phyloP scores from a whole-genome alignment of 1,140 invertebrate species.

The Palaemon carinicauda region DNA sequence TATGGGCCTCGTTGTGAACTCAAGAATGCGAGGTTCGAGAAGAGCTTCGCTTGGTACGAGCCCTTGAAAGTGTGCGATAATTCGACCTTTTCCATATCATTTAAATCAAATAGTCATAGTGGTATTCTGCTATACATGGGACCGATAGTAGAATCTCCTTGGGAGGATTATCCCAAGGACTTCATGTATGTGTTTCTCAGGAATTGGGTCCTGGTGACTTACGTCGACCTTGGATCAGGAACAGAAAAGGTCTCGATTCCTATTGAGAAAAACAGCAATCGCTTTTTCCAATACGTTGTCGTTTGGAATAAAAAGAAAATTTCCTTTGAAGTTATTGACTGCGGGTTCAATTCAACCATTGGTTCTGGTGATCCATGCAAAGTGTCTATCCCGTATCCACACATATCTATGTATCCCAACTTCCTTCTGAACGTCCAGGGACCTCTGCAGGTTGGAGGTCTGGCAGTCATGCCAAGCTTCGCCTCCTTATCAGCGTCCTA shows the following conservation, averaged over 20 bases:
- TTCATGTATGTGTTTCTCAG: constrained; percentile 88
- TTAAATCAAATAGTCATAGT: constrained; percentile 88
- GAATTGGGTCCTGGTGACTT: constrained; percentile 92
- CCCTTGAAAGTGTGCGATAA: constrained; percentile 94
- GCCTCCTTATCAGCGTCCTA: constrained; percentile 78
- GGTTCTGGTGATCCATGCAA: constrained; percentile 23
- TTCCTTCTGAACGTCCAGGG: constrained; percentile 86
- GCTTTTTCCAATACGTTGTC: constrained; percentile 32
- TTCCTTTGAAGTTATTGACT: constrained; percentile 37
- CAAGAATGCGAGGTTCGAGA: constrained; percentile 89
- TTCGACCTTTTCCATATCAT: constrained; percentile 92
- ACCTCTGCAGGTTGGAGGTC: constrained; percentile 90
- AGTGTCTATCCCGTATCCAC: constrained; percentile 8
- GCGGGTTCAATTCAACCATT: constrained; percentile 34
- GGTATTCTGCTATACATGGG: constrained; percentile 96
- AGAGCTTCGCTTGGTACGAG: constrained; percentile 95
- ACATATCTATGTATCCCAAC: constrained; percentile 18
- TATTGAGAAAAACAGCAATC: constrained; percentile 69
- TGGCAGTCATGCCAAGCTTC: constrained; percentile 78
- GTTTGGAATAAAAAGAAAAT: constrained; percentile 43
- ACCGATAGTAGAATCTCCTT: constrained; percentile 91
- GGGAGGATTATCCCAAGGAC: constrained; percentile 85
- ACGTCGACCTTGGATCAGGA: constrained; percentile 95
- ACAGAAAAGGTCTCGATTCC: constrained; percentile 88
- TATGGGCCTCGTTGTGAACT: constrained; percentile 94